Base-by-base conservation (phyloP, 2,888 invertebrate species). In the Cheilosia grossa region DNA sequence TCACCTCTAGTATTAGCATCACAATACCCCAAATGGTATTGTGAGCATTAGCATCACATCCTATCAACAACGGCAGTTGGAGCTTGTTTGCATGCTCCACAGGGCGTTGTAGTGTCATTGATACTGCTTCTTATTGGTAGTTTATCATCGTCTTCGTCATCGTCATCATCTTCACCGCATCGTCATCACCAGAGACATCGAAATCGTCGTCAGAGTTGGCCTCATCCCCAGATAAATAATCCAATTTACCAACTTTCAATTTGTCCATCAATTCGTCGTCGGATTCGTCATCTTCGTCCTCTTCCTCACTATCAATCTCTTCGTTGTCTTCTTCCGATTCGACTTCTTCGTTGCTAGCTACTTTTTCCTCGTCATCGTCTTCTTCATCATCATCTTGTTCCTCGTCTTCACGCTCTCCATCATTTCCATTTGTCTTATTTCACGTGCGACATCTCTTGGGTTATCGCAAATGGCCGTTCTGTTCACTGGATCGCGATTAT, bases 121-220 rank as follows among this genome's bases (percentile, higher is more conserved):
- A n/a, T n/a, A n/a, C n/a, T n/a, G n/a, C n/a, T n/a, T n/a, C n/a
- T n/a, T 90, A 98, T 96, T 0, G 98, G 98, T 64, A 98, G 91
- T 91, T 96, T 92, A 89, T 96, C 95, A 49, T 92, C 93, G 73
- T 93, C 93, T 9, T 89, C 90, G 1, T 90, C 90, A 5, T 90
- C 89, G 56, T 90, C 92, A 51, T 90, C 91, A 87, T 91, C 91
- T 83, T 92, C 92, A 86, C 93, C 93, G 27, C 93, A 93, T 88
- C 86, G 2, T 89, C 89, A 2, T 88, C 86, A 5, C 87, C 89
- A 0, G 94, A 90, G 21, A 92, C 90, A 47, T 91, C 91, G 49
- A 93, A 92, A 78, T 94, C 93, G 89, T 94, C 93, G 49, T 94
- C 90, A 69, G 93, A 89, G 47, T 90, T 87, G 1, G 81, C 88